A percentile compares a stretch with the other conserved stretches of the same genome.
Conservation (phyloP, 1,140 invertebrate species). For the Ephestia elutella region DNA sequence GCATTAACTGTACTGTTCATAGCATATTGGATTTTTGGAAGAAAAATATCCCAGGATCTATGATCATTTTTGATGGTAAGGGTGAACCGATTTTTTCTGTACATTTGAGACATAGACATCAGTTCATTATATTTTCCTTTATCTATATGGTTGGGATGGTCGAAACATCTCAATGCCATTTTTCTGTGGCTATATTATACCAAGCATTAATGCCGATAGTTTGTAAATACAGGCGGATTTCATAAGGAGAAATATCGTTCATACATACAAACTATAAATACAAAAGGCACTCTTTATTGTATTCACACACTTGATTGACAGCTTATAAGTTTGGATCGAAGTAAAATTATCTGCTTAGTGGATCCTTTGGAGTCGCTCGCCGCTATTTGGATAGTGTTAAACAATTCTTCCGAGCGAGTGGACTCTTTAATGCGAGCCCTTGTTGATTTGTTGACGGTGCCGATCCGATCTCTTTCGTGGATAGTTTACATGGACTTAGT, state of each 20-base stretch:
- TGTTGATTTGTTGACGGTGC: conserved; percentile 27
- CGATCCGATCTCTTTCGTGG: not conserved
- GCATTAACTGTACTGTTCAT: too few relatives aligned
- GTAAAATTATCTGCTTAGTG: conserved; percentile 68
- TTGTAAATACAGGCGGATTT: not conserved
- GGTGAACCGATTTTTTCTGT: too few relatives aligned
- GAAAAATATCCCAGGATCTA: too few relatives aligned
- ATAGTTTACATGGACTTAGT: not conserved
- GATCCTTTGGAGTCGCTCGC: conserved; percentile 46
- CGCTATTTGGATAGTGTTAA: conserved; percentile 70
- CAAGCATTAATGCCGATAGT: not conserved
- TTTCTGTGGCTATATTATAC: too few relatives aligned
- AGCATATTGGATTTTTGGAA: too few relatives aligned
- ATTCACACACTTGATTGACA: conserved; percentile 52
- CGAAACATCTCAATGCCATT: too few relatives aligned
- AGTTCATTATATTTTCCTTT: too few relatives aligned
- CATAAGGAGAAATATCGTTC: too few relatives aligned
- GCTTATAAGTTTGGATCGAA: conserved; percentile 47
- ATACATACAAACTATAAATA: too few relatives aligned
- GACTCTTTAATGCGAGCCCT: conserved; percentile 47
- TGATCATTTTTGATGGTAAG: too few relatives aligned
- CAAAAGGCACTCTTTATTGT: conserved; percentile 24
- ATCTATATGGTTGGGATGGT: too few relatives aligned
- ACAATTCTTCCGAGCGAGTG: conserved; percentile 68
- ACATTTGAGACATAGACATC: too few relatives aligned